phyloP scores from a whole-genome alignment of 2,113 vertebrate species.

The Podocnemis expansa region DNA sequence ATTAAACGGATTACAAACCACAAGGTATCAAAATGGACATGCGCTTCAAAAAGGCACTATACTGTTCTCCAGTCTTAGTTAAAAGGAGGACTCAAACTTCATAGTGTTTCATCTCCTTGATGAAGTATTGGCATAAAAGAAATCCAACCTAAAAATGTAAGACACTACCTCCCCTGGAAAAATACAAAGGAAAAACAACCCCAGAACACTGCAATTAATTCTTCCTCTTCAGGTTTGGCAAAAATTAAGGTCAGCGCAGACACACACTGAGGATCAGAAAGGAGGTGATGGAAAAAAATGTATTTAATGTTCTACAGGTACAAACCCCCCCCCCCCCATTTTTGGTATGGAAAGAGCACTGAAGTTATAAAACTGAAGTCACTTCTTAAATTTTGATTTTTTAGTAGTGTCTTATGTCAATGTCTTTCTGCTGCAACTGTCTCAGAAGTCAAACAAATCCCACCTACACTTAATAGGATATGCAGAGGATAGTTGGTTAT shows the following conservation, averaged over 20 bases:
- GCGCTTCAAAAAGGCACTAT: constrained; percentile 69
- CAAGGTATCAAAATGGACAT: constrained; percentile 70
- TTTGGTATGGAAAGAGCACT: not conserved
- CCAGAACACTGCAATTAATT: not conserved
- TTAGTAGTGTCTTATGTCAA: not conserved
- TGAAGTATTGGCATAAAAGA: constrained; percentile 19
- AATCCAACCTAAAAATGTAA: not conserved
- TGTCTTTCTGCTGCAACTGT: constrained; percentile 15
- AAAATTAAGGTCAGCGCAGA: constrained; percentile 17
- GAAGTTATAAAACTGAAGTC: not conserved
- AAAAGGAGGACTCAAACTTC: constrained; percentile 6
- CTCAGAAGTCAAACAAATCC: not conserved
- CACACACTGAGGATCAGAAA: constrained; percentile 2
- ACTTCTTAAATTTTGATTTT: not conserved
- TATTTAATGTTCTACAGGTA: not conserved
- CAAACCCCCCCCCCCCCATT: not conserved
- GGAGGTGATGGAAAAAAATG: not conserved
- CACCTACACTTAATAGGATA: not conserved
- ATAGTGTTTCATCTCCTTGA: constrained; percentile 17
- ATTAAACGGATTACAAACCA: constrained; percentile 74
- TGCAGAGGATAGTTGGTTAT: not conserved
- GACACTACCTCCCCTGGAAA: constrained; percentile 15
- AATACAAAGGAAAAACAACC: not conserved
- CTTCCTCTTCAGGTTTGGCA: constrained; percentile 10
- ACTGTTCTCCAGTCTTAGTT: constrained; percentile 38